Evolutionary conservation across 1,140 invertebrate species (phyloP).

Genomic region (Chionoecetes opilio): DNA sequence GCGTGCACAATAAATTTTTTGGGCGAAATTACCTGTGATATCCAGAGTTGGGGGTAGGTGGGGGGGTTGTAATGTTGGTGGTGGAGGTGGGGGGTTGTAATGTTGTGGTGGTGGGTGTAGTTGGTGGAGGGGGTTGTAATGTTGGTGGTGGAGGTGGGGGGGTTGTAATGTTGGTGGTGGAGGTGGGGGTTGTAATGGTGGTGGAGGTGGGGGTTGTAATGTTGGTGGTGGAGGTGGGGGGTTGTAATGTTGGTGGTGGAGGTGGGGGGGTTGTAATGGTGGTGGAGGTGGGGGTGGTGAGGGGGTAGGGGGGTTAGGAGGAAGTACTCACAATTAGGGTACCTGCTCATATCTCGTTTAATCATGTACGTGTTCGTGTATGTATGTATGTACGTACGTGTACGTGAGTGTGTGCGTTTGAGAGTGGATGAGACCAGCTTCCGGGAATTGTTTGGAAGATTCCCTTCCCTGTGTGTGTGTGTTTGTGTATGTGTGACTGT

Average conservation of each 20-base stretch:
- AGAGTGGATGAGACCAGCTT: neutral
- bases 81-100: neutral
- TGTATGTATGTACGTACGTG: conserved; percentile 39
- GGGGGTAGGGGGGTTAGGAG: neutral
- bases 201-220: too few relatives aligned
- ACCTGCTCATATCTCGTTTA: neutral
- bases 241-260: neutral
- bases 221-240: neutral
- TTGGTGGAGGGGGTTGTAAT: too few relatives aligned
- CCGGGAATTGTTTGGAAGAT: neutral
- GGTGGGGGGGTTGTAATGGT: neutral
- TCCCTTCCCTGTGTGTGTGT: neutral
- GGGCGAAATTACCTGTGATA: neutral
- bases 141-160: too few relatives aligned
- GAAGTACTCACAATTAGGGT: neutral
- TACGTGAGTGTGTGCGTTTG: neutral
- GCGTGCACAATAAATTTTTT: neutral
- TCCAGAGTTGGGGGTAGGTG: neutral
- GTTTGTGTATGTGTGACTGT: neutral
- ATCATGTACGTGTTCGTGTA: neutral
- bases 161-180: neutral
- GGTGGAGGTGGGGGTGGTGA: neutral
- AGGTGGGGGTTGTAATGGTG: neutral
- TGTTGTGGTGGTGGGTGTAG: neutral
- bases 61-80: neutral